A percentile compares a stretch with the other conserved stretches of the same genome.
Evolutionary conservation across 2,797 vertebrate species (phyloP).

Genomic region (Sparidentex hasta): DNA sequence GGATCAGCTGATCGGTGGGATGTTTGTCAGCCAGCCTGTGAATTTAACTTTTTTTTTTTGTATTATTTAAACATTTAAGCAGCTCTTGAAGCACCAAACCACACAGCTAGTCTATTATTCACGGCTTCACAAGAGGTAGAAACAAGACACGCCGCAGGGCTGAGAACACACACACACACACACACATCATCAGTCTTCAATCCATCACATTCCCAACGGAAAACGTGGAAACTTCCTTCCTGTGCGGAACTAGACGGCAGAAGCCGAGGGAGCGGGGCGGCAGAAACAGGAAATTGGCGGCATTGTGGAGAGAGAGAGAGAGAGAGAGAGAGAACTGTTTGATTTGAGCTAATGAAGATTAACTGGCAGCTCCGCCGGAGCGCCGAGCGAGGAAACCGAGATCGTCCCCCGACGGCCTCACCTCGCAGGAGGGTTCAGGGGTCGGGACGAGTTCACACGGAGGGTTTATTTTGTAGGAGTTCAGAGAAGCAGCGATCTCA

Average conservation of each 20-base stretch:
- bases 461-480: neutral
- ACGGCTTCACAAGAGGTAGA: constrained; percentile 23
- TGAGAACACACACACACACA: constrained; percentile 14
- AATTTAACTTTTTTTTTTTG: neutral
- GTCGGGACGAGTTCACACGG: neutral
- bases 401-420: constrained; percentile 3
- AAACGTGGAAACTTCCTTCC: constrained; percentile 36
- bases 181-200: constrained; percentile 11
- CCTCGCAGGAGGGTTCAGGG: constrained; percentile 21
- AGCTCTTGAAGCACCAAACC: constrained; percentile 19
- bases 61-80: constrained; percentile 37
- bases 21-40: constrained; percentile 10
- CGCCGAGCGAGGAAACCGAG: constrained; percentile 21
- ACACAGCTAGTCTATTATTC: constrained; percentile 62
- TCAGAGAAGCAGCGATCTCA: neutral
- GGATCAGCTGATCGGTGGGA: constrained; percentile 3
- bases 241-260: neutral
- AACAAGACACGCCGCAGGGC: constrained; percentile 16
- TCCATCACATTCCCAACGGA: constrained; percentile 21
- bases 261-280: neutral
- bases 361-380: constrained; percentile 19
- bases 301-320: neutral
- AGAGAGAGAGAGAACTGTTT: constrained; percentile 22
- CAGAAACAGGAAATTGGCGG: constrained; percentile 30
- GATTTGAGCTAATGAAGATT: constrained; percentile 57